Percentiles rank a stretch among this genome's conserved stretches.
Evolutionary conservation across 2,797 vertebrate genomes (phyloP).

Genomic region (Pipistrellus pygmaeus): DNA sequence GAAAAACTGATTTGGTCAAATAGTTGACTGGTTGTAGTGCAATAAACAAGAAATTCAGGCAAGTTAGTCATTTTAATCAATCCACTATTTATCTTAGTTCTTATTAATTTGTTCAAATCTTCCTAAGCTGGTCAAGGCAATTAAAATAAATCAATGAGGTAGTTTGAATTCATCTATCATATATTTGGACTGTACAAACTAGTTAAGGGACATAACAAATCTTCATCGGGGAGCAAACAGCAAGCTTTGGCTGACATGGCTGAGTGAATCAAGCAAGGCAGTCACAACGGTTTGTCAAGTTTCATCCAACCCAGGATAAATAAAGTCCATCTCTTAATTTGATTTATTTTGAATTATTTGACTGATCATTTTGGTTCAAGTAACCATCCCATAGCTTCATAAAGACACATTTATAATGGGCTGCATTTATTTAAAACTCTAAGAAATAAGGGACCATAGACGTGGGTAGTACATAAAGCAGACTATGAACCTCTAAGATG

Average conservation of each 20-base stretch:
- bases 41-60: constrained; percentile 25
- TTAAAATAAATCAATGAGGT: constrained; percentile 33
- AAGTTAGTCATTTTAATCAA: constrained; percentile 62
- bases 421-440: neutral
- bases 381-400: neutral
- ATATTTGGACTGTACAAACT: neutral
- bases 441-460: neutral
- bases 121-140: neutral
- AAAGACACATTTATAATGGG: neutral
- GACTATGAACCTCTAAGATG: neutral
- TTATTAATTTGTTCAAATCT: constrained; percentile 59
- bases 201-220: constrained; percentile 13
- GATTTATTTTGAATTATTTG: constrained; percentile 54
- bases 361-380: neutral
- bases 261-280: constrained; percentile 24
- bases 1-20: constrained; percentile 39
- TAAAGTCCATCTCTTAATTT: neutral
- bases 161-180: constrained; percentile 9
- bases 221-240: neutral
- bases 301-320: neutral
- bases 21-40: neutral
- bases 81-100: neutral
- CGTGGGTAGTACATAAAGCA: neutral
- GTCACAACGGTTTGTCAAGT: neutral
- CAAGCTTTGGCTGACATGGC: neutral